phyloP scores from a whole-genome alignment of 2,113 vertebrate genomes.

The Microcebus jonahi region DNA sequence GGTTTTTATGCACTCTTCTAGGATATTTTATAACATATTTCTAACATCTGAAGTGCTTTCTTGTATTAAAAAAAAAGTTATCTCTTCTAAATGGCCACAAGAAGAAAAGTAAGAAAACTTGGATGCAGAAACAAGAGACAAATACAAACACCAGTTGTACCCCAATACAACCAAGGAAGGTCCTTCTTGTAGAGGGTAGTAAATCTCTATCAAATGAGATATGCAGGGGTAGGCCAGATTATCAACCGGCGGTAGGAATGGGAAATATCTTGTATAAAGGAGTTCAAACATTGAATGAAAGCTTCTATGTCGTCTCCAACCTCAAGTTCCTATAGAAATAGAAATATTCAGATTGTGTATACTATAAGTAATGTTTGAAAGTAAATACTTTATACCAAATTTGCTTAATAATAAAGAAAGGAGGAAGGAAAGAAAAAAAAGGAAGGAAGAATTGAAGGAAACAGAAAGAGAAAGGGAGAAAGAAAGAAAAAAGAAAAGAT shows the following conservation, averaged over 20 bases:
- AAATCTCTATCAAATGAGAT: not conserved
- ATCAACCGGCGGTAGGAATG: fast-evolving
- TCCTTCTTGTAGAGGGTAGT: not conserved
- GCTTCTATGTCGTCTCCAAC: not conserved
- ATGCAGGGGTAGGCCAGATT: not conserved
- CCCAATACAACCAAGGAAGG: not conserved
- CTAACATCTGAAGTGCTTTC: not conserved
- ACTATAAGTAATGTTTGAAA: not conserved
- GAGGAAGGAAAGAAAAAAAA: not conserved
- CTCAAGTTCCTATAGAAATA: not conserved
- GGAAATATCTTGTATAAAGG: not conserved
- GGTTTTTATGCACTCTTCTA: not conserved
- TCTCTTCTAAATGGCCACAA: not conserved
- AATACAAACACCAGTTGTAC: not conserved
- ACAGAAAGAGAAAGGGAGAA: too few species aligned
- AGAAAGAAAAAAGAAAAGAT: not conserved
- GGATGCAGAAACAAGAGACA: not conserved
- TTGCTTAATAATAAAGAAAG: not conserved
- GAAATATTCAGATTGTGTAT: not conserved
- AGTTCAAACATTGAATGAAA: not conserved
- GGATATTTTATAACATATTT: not conserved
- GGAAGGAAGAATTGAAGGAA: not conserved
- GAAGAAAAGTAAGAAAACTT: not conserved
- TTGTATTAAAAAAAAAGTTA: not conserved
- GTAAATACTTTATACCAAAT: not conserved